Evolutionary conservation across 92 coral and sea anemone genomes (phyloP), one percentile per base, ranked within the genome.

Genomic region (Heteractis magnifica): DNA sequence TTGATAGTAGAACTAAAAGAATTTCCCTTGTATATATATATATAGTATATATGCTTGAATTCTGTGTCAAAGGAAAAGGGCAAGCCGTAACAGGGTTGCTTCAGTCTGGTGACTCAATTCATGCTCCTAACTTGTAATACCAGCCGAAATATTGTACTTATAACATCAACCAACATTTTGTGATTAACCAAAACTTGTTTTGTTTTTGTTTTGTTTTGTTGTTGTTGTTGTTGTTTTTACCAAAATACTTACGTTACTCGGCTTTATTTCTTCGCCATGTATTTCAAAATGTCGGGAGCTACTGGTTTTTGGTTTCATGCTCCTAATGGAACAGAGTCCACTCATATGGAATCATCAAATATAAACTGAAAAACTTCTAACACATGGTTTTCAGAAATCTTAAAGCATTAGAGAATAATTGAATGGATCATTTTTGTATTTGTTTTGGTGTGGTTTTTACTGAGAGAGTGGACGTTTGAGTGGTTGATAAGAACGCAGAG

Each of bases 371-470:
- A 68, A 68, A 9, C 70, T 68, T 23, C 49, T 11, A 21, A 68
- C 11, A 14, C 73, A 48, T 68, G 73, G 16, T 68, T 26, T 26
- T 68, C 11, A 68, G 73, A 68, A 68, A 68, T 68, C 73, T 68
- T 68, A 41, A 68, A 68, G 73, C 50, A 68, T 68, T 48, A 26
- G 20, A 6, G 49, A 68, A 68, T 68, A 68, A 68, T 68, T 26
- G 50, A 68, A 68, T 8, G 20, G 73, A 68, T 68, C 73, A 23
- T 68, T 68, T 53, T 68, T 4, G 16, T 68, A 68, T 68, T 68
- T 68, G 73, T 68, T 68, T 68, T 68, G 73, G 73, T 68, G 73
- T 68, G 73, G 48, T 68, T 68, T 68, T 6, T 68, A n/a, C 73
- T 8, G 73, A 21, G 49, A 68, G 73, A 68, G 73, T 68, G 49